phyloP scores from a whole-genome alignment of 2,888 invertebrate species.

The Tenthredo amoena region DNA sequence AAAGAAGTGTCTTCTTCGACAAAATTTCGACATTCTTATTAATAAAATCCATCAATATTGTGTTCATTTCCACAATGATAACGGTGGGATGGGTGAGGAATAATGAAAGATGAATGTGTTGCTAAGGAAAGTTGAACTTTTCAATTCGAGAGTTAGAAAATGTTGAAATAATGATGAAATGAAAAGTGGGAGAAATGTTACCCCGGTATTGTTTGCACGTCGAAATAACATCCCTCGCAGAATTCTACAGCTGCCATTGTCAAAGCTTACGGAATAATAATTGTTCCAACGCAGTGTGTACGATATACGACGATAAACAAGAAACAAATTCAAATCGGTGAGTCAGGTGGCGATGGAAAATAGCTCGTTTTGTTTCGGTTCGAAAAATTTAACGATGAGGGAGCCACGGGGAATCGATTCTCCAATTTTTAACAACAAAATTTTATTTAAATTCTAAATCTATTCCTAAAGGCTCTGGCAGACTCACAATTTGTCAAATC shows the following conservation, averaged over 20 bases:
- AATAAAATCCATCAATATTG: no score
- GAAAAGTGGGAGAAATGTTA: background rate
- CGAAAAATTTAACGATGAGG: background rate
- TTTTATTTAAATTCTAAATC: background rate
- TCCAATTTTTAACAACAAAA: background rate
- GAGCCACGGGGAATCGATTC: background rate
- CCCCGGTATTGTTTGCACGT: background rate
- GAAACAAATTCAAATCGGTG: background rate
- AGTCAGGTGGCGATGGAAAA: constrained; percentile 31
- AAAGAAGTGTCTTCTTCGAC: no score
- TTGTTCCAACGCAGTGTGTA: background rate
- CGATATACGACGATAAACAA: background rate
- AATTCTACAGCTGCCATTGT: constrained; percentile 11
- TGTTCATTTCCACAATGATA: background rate
- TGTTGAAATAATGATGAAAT: background rate
- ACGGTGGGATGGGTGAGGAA: background rate
- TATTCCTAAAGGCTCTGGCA: background rate
- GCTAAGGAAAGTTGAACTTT: background rate
- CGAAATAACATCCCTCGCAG: background rate
- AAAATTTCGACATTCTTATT: background rate
- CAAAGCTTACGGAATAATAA: background rate
- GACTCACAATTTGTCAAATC: constrained; percentile 39
- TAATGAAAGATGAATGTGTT: background rate
- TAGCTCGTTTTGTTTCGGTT: background rate
- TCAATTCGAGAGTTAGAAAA: background rate